Base-by-base conservation (phyloP, 1,140 invertebrate species). In the Dendroctonus ponderosae region DNA sequence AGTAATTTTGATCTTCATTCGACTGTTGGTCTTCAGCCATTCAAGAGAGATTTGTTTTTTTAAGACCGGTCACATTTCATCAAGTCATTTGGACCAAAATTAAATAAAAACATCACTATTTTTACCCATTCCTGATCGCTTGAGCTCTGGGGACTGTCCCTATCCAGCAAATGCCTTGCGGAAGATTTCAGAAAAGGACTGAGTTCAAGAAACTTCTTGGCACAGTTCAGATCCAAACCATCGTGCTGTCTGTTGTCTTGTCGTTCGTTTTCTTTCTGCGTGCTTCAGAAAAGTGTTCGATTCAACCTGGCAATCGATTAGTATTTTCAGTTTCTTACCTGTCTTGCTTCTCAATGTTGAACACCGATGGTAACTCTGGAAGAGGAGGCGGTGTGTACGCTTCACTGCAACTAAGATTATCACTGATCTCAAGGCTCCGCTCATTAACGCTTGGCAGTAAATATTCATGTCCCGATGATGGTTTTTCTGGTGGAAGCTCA, bases 361-460 rank as follows among this genome's bases (percentile, higher is more conserved):
- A 75, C 41, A 67, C 73, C 41, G 73, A 78, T 39, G 80, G 81
- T 44, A 82, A 72, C 48, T 84, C 83, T 5, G 85, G 85, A 62
- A 87, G 71, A 3, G 85, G 83, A 4, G 83, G 83, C 15, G 62
- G 62, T 8, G 51, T 46, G 11, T 79, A 80, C 2, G 81, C 81
- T 50, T 75, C 73, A 41, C 62, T 63, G 26, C 82, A 81, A 66
- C 86, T 26, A 26, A 26, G 26, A 3, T 3, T 72, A 6, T 68
- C 62, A 37, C 82, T 81, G 67, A 86, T 85, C 38, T 85, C 80
- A 0, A 85, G 0, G 86, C 84, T 26, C 26, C 26, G 26, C 26
- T 26, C 26, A 26, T 26, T 26, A 26, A 26, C 26, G 3, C 26
- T 26, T 26, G 1, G 26, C 3, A 26, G 26, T 26, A 26, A 26